Evolutionary conservation across 2,797 vertebrate species (phyloP).

Genomic region (Dicrostonyx torquatus): DNA sequence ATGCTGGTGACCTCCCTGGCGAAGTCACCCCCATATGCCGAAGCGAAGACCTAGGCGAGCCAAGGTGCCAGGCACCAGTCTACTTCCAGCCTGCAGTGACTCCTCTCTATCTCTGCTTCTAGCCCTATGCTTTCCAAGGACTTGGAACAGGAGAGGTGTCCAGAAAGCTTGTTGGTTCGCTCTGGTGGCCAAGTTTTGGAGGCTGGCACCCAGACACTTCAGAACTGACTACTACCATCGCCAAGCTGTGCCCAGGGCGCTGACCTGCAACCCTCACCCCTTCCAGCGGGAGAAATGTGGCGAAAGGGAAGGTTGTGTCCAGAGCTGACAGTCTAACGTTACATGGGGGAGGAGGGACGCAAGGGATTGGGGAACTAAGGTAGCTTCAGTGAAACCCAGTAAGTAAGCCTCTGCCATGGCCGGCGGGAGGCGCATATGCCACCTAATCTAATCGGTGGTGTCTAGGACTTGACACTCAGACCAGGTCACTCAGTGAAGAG

Average conservation of each 20-base stretch:
- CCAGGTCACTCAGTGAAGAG: neutral
- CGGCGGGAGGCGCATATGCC: neutral
- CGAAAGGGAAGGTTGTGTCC: neutral
- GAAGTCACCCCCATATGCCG: constrained; percentile 6
- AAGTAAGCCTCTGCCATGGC: neutral
- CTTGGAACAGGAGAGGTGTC: neutral
- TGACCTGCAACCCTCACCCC: neutral
- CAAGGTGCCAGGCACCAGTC: neutral
- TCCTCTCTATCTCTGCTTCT: neutral
- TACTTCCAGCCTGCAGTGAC: neutral
- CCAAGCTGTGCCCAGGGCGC: neutral
- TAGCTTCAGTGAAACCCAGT: neutral
- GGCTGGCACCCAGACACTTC: constrained; percentile 38
- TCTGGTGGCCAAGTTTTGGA: constrained; percentile 51
- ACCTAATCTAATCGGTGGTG: constrained; percentile 18
- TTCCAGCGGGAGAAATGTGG: neutral
- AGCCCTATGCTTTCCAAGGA: neutral
- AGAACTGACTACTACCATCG: neutral
- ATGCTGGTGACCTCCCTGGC: constrained; percentile 46
- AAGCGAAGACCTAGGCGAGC: neutral
- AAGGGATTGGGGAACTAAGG: constrained; percentile 56
- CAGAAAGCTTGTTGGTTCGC: neutral
- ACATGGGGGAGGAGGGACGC: neutral
- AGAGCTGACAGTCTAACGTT: neutral
- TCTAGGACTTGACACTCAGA: neutral